Percentiles rank a stretch among this genome's conserved stretches.
Evolutionary conservation across 2,888 invertebrate species (phyloP).

Genomic region (Crocallis elinguaria): DNA sequence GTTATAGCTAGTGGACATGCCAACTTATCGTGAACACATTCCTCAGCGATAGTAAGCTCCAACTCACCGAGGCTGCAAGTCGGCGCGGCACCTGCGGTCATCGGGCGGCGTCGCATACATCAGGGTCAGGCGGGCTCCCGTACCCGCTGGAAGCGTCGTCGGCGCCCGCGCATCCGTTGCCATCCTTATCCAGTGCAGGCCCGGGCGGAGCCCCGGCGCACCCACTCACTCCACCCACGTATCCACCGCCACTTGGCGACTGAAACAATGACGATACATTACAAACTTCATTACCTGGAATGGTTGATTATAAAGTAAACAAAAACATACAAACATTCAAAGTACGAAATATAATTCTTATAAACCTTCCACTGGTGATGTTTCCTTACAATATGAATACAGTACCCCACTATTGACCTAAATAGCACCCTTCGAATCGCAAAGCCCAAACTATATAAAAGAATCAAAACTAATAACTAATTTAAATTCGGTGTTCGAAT

Average conservation of each 20-base stretch:
- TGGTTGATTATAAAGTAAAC: too few relatives aligned
- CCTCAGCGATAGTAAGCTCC: not conserved
- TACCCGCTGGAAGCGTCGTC: conserved; percentile 92
- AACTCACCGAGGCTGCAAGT: conserved; percentile 74
- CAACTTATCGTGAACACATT: not conserved
- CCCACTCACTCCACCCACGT: conserved; percentile 61
- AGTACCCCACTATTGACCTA: not conserved
- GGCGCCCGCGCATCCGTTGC: conserved; percentile 74
- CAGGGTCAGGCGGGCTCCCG: conserved; percentile 90
- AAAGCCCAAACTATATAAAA: not conserved
- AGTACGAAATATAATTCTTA: too few relatives aligned
- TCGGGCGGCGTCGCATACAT: conserved; percentile 84
- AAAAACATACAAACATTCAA: too few relatives aligned
- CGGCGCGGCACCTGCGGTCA: conserved; percentile 79
- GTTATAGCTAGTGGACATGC: too few relatives aligned
- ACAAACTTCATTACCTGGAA: too few relatives aligned
- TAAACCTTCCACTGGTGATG: too few relatives aligned
- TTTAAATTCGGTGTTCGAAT: conserved; percentile 58
- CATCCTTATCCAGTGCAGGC: conserved; percentile 70
- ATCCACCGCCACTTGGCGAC: conserved; percentile 76
- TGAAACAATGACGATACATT: conserved; percentile 43
- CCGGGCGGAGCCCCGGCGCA: conserved; percentile 58
- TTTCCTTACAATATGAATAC: too few relatives aligned
- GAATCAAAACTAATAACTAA: conserved; percentile 34
- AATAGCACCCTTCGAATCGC: not conserved